A percentile compares a stretch with the other conserved stretches of the same genome.
phyloP scores from a whole-genome alignment of 2,888 invertebrate genomes.

The Plebejus anna region DNA sequence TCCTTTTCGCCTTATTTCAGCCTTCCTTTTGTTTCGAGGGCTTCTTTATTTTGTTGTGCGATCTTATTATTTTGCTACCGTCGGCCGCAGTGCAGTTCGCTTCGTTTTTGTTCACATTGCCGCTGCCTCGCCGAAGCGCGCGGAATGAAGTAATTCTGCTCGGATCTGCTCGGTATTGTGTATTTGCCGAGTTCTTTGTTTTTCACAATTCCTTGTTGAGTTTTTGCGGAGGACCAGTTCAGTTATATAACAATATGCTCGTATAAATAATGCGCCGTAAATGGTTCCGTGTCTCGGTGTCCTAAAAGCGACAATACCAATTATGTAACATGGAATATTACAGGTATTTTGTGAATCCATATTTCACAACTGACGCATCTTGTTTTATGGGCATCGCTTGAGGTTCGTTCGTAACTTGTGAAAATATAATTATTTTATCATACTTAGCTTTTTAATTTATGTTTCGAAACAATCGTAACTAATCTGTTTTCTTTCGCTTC shows the following conservation, averaged over 20 bases:
- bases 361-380: constrained; percentile 7
- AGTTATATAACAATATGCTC: constrained; percentile 43
- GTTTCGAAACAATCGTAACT: not conserved
- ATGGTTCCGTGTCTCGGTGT: constrained; percentile 24
- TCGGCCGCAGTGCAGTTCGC: constrained; percentile 67
- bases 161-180: constrained; percentile 70
- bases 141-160: constrained; percentile 76
- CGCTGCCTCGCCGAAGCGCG: constrained; percentile 46
- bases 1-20: constrained; percentile 77
- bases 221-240: constrained; percentile 52
- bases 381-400: not conserved
- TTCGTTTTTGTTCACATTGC: constrained; percentile 64
- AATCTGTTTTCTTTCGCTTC: not conserved
- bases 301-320: constrained; percentile 12
- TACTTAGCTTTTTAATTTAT: not conserved
- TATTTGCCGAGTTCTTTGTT: constrained; percentile 65
- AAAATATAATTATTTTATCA: not conserved
- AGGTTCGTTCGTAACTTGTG: not conserved
- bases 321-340: constrained; percentile 18
- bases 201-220: constrained; percentile 56
- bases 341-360: constrained; percentile 13
- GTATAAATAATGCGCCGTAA: constrained; percentile 18
- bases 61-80: constrained; percentile 80
- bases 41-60: constrained; percentile 78
- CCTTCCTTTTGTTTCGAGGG: constrained; percentile 74